Conservation (phyloP, 2,113 vertebrate species). For the Colistium nudipinnis region DNA sequence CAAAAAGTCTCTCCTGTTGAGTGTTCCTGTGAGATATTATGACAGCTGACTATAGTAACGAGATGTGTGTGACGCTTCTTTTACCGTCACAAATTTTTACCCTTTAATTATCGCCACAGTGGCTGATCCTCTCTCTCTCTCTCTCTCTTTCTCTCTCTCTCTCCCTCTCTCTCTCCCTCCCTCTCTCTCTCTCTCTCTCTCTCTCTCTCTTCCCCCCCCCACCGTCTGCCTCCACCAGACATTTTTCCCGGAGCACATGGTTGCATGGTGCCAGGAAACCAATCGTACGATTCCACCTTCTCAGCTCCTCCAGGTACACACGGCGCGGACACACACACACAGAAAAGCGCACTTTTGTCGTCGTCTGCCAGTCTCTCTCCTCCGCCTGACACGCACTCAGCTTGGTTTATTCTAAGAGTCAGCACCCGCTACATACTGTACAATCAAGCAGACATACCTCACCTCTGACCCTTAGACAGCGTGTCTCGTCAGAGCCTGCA, state of each 20-base stretch:
- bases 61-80: slow-evolving; percentile 33
- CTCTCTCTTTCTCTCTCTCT: slow-evolving; percentile 10
- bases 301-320: slow-evolving; percentile 93
- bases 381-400: slow-evolving; percentile 33
- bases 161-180: slow-evolving; percentile 16
- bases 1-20: background rate
- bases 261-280: slow-evolving; percentile 94
- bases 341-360: background rate
- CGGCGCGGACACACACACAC: background rate
- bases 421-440: slow-evolving; percentile 54
- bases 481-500: slow-evolving; percentile 64
- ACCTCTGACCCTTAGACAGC: slow-evolving; percentile 73
- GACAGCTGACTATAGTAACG: slow-evolving; percentile 43
- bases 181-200: slow-evolving; percentile 10
- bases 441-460: slow-evolving; percentile 70
- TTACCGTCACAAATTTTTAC: slow-evolving; percentile 40
- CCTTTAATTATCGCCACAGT: slow-evolving; percentile 47
- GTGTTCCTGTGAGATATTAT: slow-evolving; percentile 30
- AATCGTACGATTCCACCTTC: slow-evolving; percentile 90
- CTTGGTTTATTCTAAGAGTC: slow-evolving; percentile 56
- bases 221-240: slow-evolving; percentile 80
- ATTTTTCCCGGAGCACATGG: slow-evolving; percentile 99
- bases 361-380: slow-evolving; percentile 5
- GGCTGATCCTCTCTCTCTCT: slow-evolving; percentile 46
- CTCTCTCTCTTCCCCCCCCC: slow-evolving; percentile 22